Evolutionary conservation across 2,113 vertebrate species (phyloP).

Genomic region (Ellobius talpinus): DNA sequence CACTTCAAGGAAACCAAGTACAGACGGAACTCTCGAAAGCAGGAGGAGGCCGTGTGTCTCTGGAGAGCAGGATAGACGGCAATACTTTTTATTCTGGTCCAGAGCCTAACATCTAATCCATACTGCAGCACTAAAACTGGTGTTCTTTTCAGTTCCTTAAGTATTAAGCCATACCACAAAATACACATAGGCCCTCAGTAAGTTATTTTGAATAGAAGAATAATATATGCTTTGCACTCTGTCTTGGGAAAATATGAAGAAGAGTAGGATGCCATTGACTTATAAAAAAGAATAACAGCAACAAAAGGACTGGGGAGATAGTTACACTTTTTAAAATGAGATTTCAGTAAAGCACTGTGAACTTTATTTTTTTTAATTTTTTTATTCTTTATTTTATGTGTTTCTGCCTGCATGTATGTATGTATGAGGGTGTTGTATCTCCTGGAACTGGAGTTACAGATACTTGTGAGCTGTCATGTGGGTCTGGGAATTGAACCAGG

Average conservation of each 20-base stretch:
- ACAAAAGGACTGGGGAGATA: neutral
- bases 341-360: neutral
- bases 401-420: no score
- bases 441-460: no score
- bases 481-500: no score
- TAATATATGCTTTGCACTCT: neutral
- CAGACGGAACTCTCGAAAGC: neutral
- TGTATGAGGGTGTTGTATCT: no score
- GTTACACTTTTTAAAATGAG: neutral
- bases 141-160: neutral
- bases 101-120: neutral
- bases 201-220: neutral
- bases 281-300: neutral
- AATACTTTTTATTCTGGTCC: neutral
- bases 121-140: neutral
- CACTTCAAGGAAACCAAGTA: constrained; percentile 24
- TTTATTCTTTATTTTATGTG: no score
- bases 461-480: no score
- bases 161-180: neutral
- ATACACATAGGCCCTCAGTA: neutral
- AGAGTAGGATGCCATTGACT: neutral
- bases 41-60: neutral
- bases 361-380: neutral
- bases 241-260: neutral
- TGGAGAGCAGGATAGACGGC: neutral